Evolutionary conservation across 2,113 vertebrate species (phyloP).

Genomic region (Crotalus horridus): DNA sequence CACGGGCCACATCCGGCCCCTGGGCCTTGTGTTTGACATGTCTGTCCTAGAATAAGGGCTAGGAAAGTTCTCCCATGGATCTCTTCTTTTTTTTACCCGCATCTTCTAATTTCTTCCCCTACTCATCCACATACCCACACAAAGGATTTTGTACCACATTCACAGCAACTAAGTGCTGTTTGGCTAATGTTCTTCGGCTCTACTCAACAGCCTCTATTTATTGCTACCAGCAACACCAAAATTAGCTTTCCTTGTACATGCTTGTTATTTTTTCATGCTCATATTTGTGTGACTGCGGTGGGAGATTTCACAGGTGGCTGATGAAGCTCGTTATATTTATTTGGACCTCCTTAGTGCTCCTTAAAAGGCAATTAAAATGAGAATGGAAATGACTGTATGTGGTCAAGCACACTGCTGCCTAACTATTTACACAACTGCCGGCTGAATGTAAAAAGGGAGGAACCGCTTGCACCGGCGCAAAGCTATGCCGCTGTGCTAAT

Average conservation of each 20-base stretch:
- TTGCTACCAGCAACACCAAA: slow-evolving; percentile 36
- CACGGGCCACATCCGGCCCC: too few species aligned
- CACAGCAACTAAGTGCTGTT: slow-evolving; percentile 19
- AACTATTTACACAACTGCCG: slow-evolving; percentile 45
- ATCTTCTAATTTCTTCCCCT: slow-evolving; percentile 10
- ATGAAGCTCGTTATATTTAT: slow-evolving; percentile 59
- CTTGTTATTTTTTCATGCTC: slow-evolving; percentile 40
- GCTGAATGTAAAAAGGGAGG: slow-evolving; percentile 50
- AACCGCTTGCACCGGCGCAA: slow-evolving; percentile 9
- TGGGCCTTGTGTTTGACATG: too few species aligned
- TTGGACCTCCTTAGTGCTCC: slow-evolving; percentile 55
- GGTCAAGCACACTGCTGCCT: slow-evolving; percentile 52
- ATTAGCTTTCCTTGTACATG: slow-evolving; percentile 18
- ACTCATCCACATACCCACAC: not conserved
- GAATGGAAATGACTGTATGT: slow-evolving; percentile 43
- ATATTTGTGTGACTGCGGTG: slow-evolving; percentile 41
- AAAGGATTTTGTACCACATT: slow-evolving; percentile 38
- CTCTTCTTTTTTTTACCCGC: not conserved
- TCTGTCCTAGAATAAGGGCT: not conserved
- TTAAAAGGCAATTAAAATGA: slow-evolving; percentile 62
- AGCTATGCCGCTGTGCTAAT: slow-evolving; percentile 42
- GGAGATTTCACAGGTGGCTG: slow-evolving; percentile 52
- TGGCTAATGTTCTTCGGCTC: slow-evolving; percentile 28
- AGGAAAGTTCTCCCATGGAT: not conserved
- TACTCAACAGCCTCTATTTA: slow-evolving; percentile 41